Evolutionary conservation across 1,140 invertebrate species (phyloP), one percentile per base, ranked within the genome.

Genomic region (Diorhabda sublineata): DNA sequence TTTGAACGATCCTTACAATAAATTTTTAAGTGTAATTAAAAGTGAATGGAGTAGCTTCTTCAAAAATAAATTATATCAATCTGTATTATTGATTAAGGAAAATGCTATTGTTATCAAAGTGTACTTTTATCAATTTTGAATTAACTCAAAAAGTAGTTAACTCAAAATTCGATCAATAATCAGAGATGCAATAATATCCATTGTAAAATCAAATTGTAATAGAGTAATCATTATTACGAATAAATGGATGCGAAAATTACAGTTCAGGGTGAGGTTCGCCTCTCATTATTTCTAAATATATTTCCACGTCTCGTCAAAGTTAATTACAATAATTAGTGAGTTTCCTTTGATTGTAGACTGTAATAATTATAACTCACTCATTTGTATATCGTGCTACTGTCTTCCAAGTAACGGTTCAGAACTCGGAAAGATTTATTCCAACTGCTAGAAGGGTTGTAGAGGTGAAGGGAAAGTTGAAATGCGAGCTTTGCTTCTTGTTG

Each of bases 251-350:
- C 47, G 47, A 52, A 52, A 52, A 52, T 52, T 52, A 52, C 47
- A 6, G 47, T 52, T 6, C n/a, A 2, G n/a, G n/a, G 47, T 52
- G 47, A 52, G n/a, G 47, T n/a, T n/a, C 6, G 47, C 47, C n/a
- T 52, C 3, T n/a, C n/a, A 52, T 52, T 52, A 52, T 52, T 52
- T 52, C 47, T 2, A 8, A 52, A 52, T n/a, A 6, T 52, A 52
- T 52, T 52, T 52, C 47, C n/a, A 6, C n/a, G 47, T 6, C 47
- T 52, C 47, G 47, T 52, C 47, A n/a, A 52, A 52, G 47, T 52
- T 52, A 52, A 52, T 52, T 52, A 52, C 47, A 52, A 52, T 52
- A 52, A 52, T 52, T 52, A 52, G 47, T n/a, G 47, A 52, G 47
- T 52, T 52, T 6, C 47, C 47, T 52, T 52, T 52, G 47, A 52